Percentiles rank a stretch among this genome's conserved stretches.
These are phyloP conservation scores for Calameuta filiformis DNA, from an alignment of 2,888 invertebrate genomes.

Conservation along the genomic window DNA sequence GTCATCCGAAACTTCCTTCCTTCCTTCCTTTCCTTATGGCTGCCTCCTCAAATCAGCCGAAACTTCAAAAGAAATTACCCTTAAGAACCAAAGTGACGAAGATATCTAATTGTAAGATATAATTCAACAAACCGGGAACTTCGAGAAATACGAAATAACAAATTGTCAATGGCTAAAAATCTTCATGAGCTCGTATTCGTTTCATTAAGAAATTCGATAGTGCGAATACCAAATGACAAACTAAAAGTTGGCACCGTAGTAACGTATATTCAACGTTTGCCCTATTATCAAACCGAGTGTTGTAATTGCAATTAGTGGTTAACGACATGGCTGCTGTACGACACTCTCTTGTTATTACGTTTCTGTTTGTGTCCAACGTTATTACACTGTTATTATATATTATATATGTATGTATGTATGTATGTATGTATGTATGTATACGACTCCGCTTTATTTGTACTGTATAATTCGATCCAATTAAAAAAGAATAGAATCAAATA, in stretches of 20 bases:
- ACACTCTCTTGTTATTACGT: constrained; percentile 1
- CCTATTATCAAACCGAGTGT: neutral
- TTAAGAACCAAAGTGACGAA: neutral
- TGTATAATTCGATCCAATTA: neutral
- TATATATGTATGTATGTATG: too few relatives aligned
- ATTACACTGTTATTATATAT: neutral
- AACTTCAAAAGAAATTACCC: neutral
- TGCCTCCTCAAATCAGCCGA: neutral
- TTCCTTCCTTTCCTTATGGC: too few relatives aligned
- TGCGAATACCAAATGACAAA: neutral
- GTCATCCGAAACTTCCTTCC: neutral
- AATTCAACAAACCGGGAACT: neutral
- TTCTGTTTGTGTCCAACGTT: neutral
- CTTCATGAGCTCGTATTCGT: neutral
- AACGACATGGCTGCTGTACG: neutral
- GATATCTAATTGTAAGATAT: neutral
- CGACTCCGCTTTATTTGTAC: neutral
- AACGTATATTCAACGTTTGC: neutral
- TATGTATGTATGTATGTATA: neutral
- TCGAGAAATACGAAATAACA: neutral
- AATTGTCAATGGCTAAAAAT: neutral
- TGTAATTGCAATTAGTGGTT: constrained; percentile 3
- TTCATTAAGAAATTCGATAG: neutral
- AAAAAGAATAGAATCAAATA: neutral
- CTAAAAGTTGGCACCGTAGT: neutral